These are phyloP conservation scores for Drosophila kurseongensis DNA, from an alignment of 1,140 invertebrate species.

Conservation along the genomic window DNA sequence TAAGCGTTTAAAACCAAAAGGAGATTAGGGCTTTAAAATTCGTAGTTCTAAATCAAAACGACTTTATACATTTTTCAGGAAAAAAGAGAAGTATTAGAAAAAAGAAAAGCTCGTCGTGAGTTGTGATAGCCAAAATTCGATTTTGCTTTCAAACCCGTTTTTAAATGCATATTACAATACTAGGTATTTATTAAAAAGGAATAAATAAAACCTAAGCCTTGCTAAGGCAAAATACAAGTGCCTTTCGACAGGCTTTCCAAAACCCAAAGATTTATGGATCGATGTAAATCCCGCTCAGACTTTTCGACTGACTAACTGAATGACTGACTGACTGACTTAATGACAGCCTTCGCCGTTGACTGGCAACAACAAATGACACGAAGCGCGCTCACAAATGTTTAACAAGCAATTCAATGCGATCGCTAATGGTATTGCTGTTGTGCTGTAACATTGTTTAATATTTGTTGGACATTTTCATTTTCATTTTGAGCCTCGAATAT, in stretches of 20 bases:
- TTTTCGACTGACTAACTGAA: slow-evolving; percentile 22
- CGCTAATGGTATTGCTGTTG: slow-evolving; percentile 35
- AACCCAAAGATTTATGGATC: slow-evolving; percentile 32
- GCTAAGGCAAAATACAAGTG: neutral
- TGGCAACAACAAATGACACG: slow-evolving; percentile 37
- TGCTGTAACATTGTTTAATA: slow-evolving; percentile 41
- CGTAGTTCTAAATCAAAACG: neutral
- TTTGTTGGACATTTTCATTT: slow-evolving; percentile 58
- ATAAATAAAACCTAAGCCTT: neutral
- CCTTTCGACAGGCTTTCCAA: slow-evolving; percentile 9
- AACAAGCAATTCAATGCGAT: slow-evolving; percentile 47
- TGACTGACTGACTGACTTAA: slow-evolving; percentile 27
- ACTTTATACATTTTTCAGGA: no score
- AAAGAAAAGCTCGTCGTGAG: no score
- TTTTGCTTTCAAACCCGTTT: no score
- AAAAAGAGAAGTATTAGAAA: no score
- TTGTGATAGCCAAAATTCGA: no score
- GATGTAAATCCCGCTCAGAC: slow-evolving; percentile 18
- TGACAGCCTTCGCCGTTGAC: slow-evolving; percentile 39
- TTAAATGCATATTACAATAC: no score
- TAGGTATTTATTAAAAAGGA: neutral
- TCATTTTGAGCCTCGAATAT: slow-evolving; percentile 13
- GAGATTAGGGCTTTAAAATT: neutral
- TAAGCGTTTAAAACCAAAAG: no score
- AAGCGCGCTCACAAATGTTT: slow-evolving; percentile 32